Evolutionary conservation across 1,140 invertebrate species (phyloP), one percentile per base, ranked within the genome.

Genomic region (Penaeus vannamei): DNA sequence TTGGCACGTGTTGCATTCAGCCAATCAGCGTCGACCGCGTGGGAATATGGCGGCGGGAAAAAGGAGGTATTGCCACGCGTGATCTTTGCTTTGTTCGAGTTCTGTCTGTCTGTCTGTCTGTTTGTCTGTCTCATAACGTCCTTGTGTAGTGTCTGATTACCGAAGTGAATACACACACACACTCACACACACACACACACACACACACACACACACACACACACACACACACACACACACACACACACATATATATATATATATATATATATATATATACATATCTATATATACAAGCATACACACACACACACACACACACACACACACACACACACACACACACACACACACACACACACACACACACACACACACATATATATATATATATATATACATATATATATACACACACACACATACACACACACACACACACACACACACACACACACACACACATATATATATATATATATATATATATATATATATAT

Each of bases 401-500:
- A 72, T 72, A 72, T 72, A 72, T 22, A 72, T 72, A 72, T 72
- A 72, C n/a, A 72, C 32, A 72, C 32, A 72, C n/a, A 72, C 32
- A 72, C n/a, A 72, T 72, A 72, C n/a, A 72, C n/a, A 72, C n/a
- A 72, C 32, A 72, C 32, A 72, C n/a, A 72, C 32, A 72, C n/a
- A 72, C 32, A 72, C n/a, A 72, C n/a, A 72, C n/a, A 72, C n/a
- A 72, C 32, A 72, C 32, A 72, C 32, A 72, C 32, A n/a, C 32
- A n/a, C n/a, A n/a, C n/a, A n/a, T 72, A 32, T 72, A n/a, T 23
- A n/a, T 72, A n/a, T n/a, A 2, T 72, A n/a, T 72, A n/a, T 72
- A n/a, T 72, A 72, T 72, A 72, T 72, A 72, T 72, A 72, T 72
- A 72, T 72, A 72, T 72, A 72, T 72, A 72, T 72, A 26, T 72